Evolutionary conservation across 2,113 vertebrate genomes (phyloP), one percentile per base, ranked within the genome.

Genomic region (Symphodus melops): DNA sequence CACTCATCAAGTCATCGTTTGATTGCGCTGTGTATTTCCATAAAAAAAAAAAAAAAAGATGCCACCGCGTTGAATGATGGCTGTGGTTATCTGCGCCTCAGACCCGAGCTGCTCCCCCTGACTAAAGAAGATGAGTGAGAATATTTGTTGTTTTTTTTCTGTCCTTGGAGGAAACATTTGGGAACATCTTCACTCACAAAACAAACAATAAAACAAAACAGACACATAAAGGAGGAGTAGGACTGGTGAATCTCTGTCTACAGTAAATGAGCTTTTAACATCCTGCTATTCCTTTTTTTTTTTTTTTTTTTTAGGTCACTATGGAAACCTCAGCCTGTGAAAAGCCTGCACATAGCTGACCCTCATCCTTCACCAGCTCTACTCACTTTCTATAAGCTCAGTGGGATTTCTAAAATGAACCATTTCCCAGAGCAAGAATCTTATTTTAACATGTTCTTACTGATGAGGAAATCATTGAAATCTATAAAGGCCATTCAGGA

Each of bases 1-100:
- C 0, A 2, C 77, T 86, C 77, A 79, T 84, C 72, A 86, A 85
- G 72, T 56, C 72, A 51, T 75, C 57, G 68, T 78, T 80, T 90
- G 82, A 88, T 82, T 84, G 72, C 79, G 41, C 70, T 3, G 61
- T 73, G 77, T 59, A 21, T 75, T 83, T 73, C 11, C 17, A 62
- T 72, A 62, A 81, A 3, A 28, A 28, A 3, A 28, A 33, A 2
- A 33, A 33, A 33, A 33, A 75, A 71, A 55, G 41, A 77, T 21
- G 58, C 25, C 55, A 58, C 57, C 5, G 2, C 41, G 44, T 52
- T 70, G 63, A 85, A 81, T 62, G 69, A 83, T 82, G 72, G 48
- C 52, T 83, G 57, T 85, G 80, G 84, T 88, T 82, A 86, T 68
- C 41, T 10, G 56, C 28, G 28, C 28, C 28, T 33, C 3, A 16